Evolutionary conservation across 2,113 vertebrate species (phyloP), one percentile per base, ranked within the genome.

Genomic region (Carollia perspicillata): DNA sequence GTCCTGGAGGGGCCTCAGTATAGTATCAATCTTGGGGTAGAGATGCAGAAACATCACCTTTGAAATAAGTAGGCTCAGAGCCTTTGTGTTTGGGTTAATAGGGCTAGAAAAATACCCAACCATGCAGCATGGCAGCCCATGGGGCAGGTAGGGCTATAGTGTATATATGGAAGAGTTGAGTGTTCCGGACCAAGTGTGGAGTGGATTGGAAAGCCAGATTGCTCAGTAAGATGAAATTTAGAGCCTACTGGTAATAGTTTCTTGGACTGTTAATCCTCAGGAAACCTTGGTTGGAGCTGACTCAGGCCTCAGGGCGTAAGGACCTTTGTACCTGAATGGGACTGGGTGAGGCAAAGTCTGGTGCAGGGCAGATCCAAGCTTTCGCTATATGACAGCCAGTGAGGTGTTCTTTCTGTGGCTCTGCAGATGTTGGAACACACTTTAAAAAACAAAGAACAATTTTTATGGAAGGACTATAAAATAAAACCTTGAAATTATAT

Each of bases 281-380:
- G 42, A 33, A 86, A 16, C 2, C 58, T 35, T 37, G 22, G 17
- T 33, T 66, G n/a, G 47, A 68, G 44, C 12, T 72, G 33, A 58
- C 11, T 42, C n/a, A 65, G 33, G 28, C 26, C 26, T 79, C 18
- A 11, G 8, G 58, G 58, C 35, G 51, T 11, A 6, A 68, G 51
- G 85, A 30, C 4, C 28, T 55, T 40, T 51, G 47, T 10, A 14
- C 40, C 10, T 18, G n/a, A 1, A 8, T 35, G 53, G 33, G 22
- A 33, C 0, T 0, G 5, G 6, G 13, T 9, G 44, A 47, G 47
- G 22, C 8, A 12, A 33, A 12, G 78, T 18, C 42, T 8, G 1
- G 5, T 14, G 8, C 33, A 16, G 0, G 5, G 60, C 53, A 55
- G 20, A 23, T 14, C 30, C 18, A 20, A 18, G 40, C 8, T 55